phyloP scores from a whole-genome alignment of 92 coral and sea anemone genomes.

The Porites evermanni region DNA sequence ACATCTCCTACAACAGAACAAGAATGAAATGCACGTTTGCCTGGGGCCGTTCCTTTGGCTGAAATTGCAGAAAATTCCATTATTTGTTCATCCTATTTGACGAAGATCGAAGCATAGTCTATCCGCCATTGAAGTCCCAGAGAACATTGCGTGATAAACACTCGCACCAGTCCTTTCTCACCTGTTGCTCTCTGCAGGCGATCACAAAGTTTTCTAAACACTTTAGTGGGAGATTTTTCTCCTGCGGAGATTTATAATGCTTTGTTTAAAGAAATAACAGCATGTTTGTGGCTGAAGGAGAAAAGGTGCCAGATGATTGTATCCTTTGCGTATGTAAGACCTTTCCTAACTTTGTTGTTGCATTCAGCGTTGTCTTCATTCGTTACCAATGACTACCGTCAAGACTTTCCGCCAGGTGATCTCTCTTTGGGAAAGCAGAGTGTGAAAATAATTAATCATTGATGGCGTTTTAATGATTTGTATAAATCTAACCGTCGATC shows the following conservation, averaged over 20 bases:
- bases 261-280: constrained; percentile 58
- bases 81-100: neutral
- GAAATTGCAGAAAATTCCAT: constrained; percentile 71
- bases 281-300: constrained; percentile 74
- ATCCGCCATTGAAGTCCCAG: constrained; percentile 68
- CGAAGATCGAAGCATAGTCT: neutral
- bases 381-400: constrained; percentile 41
- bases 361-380: constrained; percentile 6
- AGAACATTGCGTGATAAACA: neutral
- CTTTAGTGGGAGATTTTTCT: neutral
- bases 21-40: constrained; percentile 89
- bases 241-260: constrained; percentile 39
- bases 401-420: neutral
- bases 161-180: constrained; percentile 32
- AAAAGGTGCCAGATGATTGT: constrained; percentile 61
- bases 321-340: constrained; percentile 51
- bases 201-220: constrained; percentile 9
- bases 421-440: neutral
- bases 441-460: constrained; percentile 1
- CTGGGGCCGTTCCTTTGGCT: constrained; percentile 61
- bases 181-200: constrained; percentile 34
- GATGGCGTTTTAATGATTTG: neutral
- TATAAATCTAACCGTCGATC: neutral
- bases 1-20: constrained; percentile 74
- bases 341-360: neutral